Evolutionary conservation across 1,140 invertebrate genomes (phyloP).

Genomic region (Leptinotarsa defecta): DNA sequence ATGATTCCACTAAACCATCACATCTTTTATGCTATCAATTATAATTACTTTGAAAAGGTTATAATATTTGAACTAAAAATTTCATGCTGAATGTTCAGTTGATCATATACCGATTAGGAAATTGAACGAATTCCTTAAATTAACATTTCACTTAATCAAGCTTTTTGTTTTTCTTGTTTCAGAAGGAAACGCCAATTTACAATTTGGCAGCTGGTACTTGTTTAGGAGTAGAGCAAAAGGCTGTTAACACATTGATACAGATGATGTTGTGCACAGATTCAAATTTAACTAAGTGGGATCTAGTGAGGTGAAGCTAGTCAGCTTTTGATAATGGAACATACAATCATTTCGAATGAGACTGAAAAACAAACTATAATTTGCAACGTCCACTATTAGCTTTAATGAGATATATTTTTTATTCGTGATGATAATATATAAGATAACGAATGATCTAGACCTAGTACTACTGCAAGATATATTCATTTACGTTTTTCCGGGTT

Average conservation of each 20-base stretch:
- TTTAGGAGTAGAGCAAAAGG: slow-evolving; percentile 64
- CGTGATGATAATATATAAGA: no score
- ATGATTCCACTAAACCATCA: not conserved
- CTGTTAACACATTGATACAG: slow-evolving; percentile 62
- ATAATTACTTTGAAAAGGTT: not conserved
- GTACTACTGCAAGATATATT: no score
- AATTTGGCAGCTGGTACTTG: slow-evolving; percentile 86
- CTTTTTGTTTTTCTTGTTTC: not conserved
- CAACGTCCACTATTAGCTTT: not conserved
- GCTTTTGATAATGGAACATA: not conserved
- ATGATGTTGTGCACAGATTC: slow-evolving; percentile 75
- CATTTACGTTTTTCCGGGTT: no score
- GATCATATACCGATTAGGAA: no score
- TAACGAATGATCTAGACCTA: no score
- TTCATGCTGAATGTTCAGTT: no score
- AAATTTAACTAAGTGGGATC: slow-evolving; percentile 69
- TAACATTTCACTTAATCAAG: no score
- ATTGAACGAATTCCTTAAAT: no score
- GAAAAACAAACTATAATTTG: not conserved
- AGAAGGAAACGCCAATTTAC: slow-evolving; percentile 78
- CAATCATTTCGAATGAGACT: not conserved
- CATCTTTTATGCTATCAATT: not conserved
- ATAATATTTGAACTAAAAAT: no score
- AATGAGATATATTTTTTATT: not conserved
- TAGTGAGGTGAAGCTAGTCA: slow-evolving; percentile 57